phyloP scores from a whole-genome alignment of 1,140 invertebrate genomes.

The Sesamia nonagrioides region DNA sequence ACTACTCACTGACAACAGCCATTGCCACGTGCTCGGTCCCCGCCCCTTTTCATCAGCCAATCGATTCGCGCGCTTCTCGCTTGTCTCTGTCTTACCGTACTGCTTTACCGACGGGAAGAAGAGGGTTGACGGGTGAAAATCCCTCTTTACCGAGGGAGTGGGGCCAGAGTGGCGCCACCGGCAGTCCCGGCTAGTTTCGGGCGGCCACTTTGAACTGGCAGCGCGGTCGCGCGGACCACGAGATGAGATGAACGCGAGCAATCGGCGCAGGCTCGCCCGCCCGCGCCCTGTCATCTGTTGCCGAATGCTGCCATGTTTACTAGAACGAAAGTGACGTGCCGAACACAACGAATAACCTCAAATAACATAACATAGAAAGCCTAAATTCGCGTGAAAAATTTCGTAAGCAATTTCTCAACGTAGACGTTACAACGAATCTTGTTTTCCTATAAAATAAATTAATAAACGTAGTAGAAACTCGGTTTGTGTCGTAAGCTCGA shows the following conservation, averaged over 20 bases:
- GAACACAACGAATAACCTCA: constrained; percentile 85
- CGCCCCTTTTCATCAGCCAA: constrained; percentile 82
- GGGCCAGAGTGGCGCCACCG: constrained; percentile 82
- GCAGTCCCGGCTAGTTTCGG: constrained; percentile 55
- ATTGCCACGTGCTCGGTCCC: constrained; percentile 81
- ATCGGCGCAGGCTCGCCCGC: constrained; percentile 80
- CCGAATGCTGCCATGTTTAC: constrained; percentile 85
- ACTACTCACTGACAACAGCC: constrained; percentile 69
- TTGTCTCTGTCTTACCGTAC: constrained; percentile 72
- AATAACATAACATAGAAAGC: constrained; percentile 68
- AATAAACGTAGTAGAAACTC: constrained; percentile 11
- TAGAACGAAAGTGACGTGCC: constrained; percentile 82
- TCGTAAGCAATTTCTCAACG: constrained; percentile 57
- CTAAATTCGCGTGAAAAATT: constrained; percentile 63
- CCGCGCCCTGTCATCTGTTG: constrained; percentile 85
- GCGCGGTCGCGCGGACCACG: constrained; percentile 72
- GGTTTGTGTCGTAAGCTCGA: constrained; percentile 47
- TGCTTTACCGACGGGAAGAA: constrained; percentile 82
- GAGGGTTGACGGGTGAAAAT: constrained; percentile 76
- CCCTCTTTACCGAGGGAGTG: constrained; percentile 71
- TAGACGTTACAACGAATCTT: constrained; percentile 77
- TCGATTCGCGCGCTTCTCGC: constrained; percentile 73
- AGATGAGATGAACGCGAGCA: constrained; percentile 79
- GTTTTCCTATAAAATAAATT: constrained; percentile 34
- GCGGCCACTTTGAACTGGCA: constrained; percentile 68